These are phyloP conservation scores for Doryteuthis pealeii DNA, from an alignment of 1,140 invertebrate species.

Conservation along the genomic window DNA sequence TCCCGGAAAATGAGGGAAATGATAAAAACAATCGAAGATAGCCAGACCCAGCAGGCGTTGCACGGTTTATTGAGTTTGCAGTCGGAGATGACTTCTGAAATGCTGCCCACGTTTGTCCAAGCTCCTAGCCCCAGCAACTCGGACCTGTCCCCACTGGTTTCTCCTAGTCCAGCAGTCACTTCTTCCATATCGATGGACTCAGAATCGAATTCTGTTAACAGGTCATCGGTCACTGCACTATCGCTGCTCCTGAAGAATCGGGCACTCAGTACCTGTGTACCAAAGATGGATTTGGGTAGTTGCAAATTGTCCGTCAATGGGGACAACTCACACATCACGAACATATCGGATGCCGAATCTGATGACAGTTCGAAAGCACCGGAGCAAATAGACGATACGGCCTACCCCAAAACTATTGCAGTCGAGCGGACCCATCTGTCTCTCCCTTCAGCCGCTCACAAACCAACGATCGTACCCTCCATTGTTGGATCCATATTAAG, in stretches of 20 bases:
- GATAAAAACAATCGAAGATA: slow-evolving; percentile 58
- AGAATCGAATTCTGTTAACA: slow-evolving; percentile 18
- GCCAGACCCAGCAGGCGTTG: slow-evolving; percentile 58
- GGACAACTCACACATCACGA: neutral
- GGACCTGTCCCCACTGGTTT: slow-evolving; percentile 13
- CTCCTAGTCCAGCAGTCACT: slow-evolving; percentile 15
- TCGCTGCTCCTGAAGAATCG: slow-evolving; percentile 48
- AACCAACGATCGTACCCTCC: neutral
- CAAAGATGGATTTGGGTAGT: neutral
- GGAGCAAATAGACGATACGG: neutral
- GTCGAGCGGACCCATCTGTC: neutral
- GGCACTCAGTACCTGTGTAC: slow-evolving; percentile 26
- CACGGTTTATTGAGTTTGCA: slow-evolving; percentile 59
- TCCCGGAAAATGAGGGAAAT: slow-evolving; percentile 59
- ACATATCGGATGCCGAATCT: slow-evolving; percentile 8
- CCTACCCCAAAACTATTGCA: neutral
- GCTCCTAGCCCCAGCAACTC: slow-evolving; percentile 9
- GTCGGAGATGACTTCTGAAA: slow-evolving; percentile 37
- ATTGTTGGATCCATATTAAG: slow-evolving; percentile 9
- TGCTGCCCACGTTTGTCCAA: slow-evolving; percentile 28
- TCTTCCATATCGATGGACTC: slow-evolving; percentile 13
- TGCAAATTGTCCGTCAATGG: neutral
- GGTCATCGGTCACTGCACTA: slow-evolving; percentile 45
- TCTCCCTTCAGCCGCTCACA: neutral
- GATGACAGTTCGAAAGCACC: neutral